Evolutionary conservation across 2,888 invertebrate species (phyloP), one percentile per base, ranked within the genome.

Genomic region (Lampropteryx suffumata): DNA sequence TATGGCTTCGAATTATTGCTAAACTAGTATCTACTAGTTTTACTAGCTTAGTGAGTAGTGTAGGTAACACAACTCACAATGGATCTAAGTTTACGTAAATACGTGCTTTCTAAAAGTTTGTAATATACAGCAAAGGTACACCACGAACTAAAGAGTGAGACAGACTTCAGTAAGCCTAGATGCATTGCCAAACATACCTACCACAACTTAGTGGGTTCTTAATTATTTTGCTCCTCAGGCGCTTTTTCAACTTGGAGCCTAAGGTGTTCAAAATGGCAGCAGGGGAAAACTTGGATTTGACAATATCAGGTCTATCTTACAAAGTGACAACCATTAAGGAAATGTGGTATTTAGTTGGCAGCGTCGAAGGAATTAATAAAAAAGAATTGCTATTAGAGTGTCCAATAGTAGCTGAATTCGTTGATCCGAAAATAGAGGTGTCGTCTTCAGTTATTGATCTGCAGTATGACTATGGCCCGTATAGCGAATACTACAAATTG

Each of bases 271-370:
- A 91, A 73, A 71, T 92, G 62, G 74, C 71, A 10, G 76, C 84
- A 1, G 84, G 85, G 46, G 88, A 91, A 67, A 86, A 82, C 55
- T 51, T 82, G 3, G 80, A 82, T 30, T 62, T 89, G 30, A 69
- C 69, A n/a, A 64, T 92, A 58, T 81, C 80, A 1, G 90, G 84
- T 1, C 49, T 74, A 10, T 83, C 84, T 1, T 58, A 76, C 41
- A 88, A 84, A 73, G 79, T 84, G 0, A 74, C 84, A 28, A 76
- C 69, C 1, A 55, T 92, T 0, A 82, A 82, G 47, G 93, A 93
- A 73, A 83, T 84, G 62, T 93, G 92, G 90, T 92, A 92, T 69
- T 82, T 93, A 53, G 84, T 92, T 39, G 92, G 92, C 9, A 81
- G 88, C 34, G 84, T 92, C 1, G 91, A 92, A 36, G 91, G 91